These are phyloP conservation scores for Rhabdomys pumilio DNA, from an alignment of 2,797 vertebrate genomes.

Conservation along the genomic window DNA sequence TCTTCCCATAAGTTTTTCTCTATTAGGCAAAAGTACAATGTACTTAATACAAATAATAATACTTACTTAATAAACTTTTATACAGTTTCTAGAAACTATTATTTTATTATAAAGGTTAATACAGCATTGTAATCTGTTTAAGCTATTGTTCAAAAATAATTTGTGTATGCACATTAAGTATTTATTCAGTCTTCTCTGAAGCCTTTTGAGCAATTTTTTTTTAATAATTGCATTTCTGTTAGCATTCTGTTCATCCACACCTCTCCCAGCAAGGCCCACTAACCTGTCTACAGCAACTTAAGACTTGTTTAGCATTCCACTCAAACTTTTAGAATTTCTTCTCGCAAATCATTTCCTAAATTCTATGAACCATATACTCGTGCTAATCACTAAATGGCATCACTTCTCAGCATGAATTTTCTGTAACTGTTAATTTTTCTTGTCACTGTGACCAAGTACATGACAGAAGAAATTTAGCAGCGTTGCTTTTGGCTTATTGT, in stretches of 20 bases:
- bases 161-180: not conserved
- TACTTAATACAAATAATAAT: not conserved
- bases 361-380: not conserved
- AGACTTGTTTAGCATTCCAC: not conserved
- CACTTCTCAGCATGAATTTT: not conserved
- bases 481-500: not conserved
- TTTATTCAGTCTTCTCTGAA: not conserved
- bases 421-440: not conserved
- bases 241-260: not conserved
- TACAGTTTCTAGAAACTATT: not conserved
- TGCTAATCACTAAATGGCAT: not conserved
- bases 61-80: not conserved
- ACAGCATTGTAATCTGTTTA: not conserved
- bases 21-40: not conserved
- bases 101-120: not conserved
- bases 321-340: not conserved
- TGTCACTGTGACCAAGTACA: not conserved
- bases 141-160: not conserved
- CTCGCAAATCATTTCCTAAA: not conserved
- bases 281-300: not conserved
- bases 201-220: too few species aligned
- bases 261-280: too few species aligned
- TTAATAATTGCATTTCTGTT: not conserved
- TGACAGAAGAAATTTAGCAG: not conserved
- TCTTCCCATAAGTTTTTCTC: not conserved